Evolutionary conservation across 2,113 vertebrate species (phyloP).

Genomic region (Numenius arquata): DNA sequence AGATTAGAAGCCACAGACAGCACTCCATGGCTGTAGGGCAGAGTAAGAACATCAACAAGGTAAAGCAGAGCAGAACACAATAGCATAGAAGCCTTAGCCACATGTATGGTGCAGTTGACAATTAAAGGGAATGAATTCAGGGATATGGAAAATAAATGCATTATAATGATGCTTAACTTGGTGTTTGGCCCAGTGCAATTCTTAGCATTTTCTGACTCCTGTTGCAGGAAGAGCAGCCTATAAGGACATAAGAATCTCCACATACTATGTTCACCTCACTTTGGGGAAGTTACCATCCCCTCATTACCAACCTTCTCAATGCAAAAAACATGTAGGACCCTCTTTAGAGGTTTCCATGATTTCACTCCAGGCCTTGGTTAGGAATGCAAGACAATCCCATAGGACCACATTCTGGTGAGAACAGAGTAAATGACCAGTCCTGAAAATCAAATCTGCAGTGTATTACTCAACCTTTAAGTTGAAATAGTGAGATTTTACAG

Average conservation of each 20-base stretch:
- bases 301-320: not conserved
- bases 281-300: not conserved
- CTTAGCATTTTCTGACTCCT: not conserved
- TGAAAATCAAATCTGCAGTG: not conserved
- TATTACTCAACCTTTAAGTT: not conserved
- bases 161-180: not conserved
- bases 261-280: not conserved
- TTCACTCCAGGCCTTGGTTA: not conserved
- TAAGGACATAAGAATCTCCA: not conserved
- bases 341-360: not conserved
- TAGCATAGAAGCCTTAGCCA: not conserved
- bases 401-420: not conserved
- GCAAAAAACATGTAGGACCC: not conserved
- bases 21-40: not conserved
- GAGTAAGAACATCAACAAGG: not conserved
- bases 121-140: not conserved
- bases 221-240: not conserved
- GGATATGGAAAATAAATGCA: not conserved
- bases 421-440: not conserved
- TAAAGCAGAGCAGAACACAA: not conserved
- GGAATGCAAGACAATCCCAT: not conserved
- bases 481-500: conserved; percentile 5
- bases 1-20: not conserved
- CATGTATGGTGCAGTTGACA: not conserved
- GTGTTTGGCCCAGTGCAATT: not conserved